Percentiles rank a stretch among this genome's conserved stretches.
These are phyloP conservation scores for Sussaba pulchella DNA, from an alignment of 2,888 invertebrate species.

Conservation along the genomic window DNA sequence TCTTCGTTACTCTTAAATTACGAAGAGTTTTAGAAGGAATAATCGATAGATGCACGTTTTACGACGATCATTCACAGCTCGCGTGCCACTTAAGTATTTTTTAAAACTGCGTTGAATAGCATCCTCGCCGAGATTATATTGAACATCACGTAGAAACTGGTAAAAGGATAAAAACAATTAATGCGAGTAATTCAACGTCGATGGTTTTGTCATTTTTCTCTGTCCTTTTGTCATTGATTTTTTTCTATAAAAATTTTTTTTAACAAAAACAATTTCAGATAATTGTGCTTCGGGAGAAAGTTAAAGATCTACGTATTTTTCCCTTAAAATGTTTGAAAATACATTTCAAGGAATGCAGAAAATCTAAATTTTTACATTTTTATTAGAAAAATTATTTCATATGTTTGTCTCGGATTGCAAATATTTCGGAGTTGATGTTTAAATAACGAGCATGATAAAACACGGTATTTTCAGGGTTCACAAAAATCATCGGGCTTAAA, in stretches of 20 bases:
- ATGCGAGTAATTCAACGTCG: background rate
- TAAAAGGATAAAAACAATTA: background rate
- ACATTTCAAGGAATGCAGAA: no score
- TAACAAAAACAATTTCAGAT: no score
- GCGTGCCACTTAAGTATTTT: background rate
- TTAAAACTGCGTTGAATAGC: background rate
- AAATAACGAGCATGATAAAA: background rate
- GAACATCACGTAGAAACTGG: background rate
- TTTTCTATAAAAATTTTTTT: no score
- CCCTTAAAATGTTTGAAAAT: no score
- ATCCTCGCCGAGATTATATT: background rate
- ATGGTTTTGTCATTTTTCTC: background rate
- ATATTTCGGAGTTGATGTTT: background rate
- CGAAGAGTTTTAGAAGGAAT: background rate
- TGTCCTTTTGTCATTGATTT: background rate
- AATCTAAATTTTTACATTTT: conserved; percentile 3
- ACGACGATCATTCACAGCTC: background rate
- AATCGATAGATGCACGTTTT: conserved; percentile 7
- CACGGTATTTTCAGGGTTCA: background rate
- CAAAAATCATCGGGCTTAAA: background rate
- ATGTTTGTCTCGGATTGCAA: background rate
- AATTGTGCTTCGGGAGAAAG: no score
- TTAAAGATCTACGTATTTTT: no score
- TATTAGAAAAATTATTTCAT: background rate
- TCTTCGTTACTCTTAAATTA: conserved; percentile 32